phyloP scores from a whole-genome alignment of 2,797 vertebrate genomes.

The Varecia variegata region DNA sequence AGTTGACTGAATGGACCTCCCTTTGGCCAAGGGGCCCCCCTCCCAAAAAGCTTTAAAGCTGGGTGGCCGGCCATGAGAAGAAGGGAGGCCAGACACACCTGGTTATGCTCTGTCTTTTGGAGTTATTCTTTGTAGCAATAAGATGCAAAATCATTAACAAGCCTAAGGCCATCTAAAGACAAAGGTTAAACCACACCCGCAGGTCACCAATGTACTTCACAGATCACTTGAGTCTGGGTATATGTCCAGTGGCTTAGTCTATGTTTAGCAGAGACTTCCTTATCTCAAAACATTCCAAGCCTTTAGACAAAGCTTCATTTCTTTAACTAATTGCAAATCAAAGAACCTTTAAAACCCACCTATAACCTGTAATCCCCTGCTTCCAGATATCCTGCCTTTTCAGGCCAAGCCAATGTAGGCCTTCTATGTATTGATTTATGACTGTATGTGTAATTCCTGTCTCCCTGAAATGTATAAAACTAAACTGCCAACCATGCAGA shows the following conservation, averaged over 20 bases:
- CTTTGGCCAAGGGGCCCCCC: neutral
- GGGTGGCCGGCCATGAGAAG: neutral
- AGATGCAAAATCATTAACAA: neutral
- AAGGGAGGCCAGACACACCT: neutral
- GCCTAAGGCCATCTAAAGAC: neutral
- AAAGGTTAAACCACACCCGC: neutral
- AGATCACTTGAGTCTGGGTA: neutral
- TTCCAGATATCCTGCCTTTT: no score
- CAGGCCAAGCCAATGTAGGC: no score
- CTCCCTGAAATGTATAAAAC: neutral
- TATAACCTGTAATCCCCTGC: no score
- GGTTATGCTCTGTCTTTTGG: neutral
- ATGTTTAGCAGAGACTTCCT: neutral
- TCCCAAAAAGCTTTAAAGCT: neutral
- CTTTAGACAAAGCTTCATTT: no score
- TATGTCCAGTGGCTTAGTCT: neutral
- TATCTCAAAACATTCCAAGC: neutral
- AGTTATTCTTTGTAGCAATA: neutral
- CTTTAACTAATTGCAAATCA: no score
- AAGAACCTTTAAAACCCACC: no score
- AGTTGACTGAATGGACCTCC: no score
- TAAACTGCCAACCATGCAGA: neutral
- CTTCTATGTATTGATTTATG: neutral
- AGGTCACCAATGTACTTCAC: neutral
- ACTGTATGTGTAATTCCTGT: neutral